Base-by-base conservation (phyloP, 2,113 vertebrate genomes). In the Cacatua alba region DNA sequence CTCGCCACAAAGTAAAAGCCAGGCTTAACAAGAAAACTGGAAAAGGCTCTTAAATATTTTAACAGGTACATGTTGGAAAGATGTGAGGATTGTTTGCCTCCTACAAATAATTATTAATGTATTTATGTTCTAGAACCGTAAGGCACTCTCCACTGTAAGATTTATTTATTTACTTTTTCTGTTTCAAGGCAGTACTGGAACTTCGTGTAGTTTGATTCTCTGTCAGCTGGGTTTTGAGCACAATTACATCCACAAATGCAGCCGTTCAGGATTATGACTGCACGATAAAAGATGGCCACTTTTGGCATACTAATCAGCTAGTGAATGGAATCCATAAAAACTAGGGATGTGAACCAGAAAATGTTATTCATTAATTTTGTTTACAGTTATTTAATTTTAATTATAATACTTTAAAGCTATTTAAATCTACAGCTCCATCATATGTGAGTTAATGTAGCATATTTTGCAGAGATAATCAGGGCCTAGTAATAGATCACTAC, bases 331-430 rank as follows among this genome's bases (percentile, higher is more conserved):
- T 57, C 55, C 35, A 20, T 90, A 59, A 71, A 93, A 95, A 49
- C 33, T 44, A 29, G 77, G 41, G 57, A 52, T 89, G 35, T 0
- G 6, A 95, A 94, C 82, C 76, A 96, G 79, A 83, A 95, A 86
- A 64, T 33, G 39, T 84, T 64, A 31, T 31, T 89, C 39, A 82
- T 94, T 95, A 92, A 72, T 79, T 93, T 79, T 94, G 82, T 89
- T 89, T 84, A 84, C 69, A 70, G 72, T 49, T 80, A 88, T 86
- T 96, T 95, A 90, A 84, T 95, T 96, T 92, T 94, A 94, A 88
- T 94, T 89, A 87, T 74, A 85, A 86, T 76, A 82, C 52, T 95
- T 95, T 82, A 86, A 75, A 86, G 43, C 29, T 71, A 64, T 75
- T 94, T 90, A 86, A 81, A 83, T 88, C 60, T 90, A 41, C 48